Evolutionary conservation across 2,797 vertebrate genomes (phyloP), one percentile per base, ranked within the genome.

Genomic region (Graptemys geographica): DNA sequence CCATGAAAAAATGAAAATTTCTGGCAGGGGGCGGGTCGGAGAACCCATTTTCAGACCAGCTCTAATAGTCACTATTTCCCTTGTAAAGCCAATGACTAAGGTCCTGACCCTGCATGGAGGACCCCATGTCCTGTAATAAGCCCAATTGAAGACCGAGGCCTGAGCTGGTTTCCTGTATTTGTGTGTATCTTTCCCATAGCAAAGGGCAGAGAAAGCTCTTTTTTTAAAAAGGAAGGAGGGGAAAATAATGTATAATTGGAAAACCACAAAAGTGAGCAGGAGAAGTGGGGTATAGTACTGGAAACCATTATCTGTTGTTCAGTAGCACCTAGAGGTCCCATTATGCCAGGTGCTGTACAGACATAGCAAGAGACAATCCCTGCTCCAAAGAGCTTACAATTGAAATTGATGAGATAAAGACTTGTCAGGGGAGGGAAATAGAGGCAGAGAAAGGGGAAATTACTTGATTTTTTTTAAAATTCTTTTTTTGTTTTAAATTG

Each of bases 211-310:
- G 47, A 78, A 10, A 11, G 1, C 16, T 28, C 52, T 12, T 91
- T 87, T 91, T 80, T 86, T n/a, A 44, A 59, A 92, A 76, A 65
- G 72, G 89, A 65, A 59, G 92, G 21, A 51, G 84, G 89, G 90
- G 93, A 90, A 91, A 11, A 4, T 1, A n/a, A 11, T 92, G 44
- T 81, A 18, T 83, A 13, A 78, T 81, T 62, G 31, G 59, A 62
- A 18, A 62, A 62, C 59, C 3, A 33, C 59, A 62, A 62, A 62
- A 33, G 31, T 8, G 59, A 62, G 59, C 59, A 16, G 59, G 59
- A 62, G 59, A 31, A 62, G 6, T 62, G 31, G 31, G 31, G 31
- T 62, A 16, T 8, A 62, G 13, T 33, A 62, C 7, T 62, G 59
- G 59, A 33, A 62, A 62, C 31, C 59, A 62, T 16, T 62, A 33